Evolutionary conservation across 2,888 invertebrate species (phyloP).

Genomic region (Eupsilia transversa): DNA sequence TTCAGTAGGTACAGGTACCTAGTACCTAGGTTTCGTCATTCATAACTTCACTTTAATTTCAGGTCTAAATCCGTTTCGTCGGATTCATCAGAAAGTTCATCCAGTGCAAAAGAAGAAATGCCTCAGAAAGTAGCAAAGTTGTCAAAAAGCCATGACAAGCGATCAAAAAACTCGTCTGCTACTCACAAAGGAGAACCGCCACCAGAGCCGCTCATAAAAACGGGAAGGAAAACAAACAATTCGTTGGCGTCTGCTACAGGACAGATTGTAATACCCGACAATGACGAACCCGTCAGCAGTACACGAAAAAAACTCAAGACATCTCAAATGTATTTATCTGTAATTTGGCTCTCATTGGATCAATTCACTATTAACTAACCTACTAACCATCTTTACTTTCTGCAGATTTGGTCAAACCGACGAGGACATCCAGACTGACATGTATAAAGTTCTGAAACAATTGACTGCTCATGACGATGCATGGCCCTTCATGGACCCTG

Average conservation of each 20-base stretch:
- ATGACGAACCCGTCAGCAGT: conserved; percentile 84
- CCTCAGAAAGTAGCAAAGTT: conserved; percentile 82
- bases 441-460: conserved; percentile 97
- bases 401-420: conserved; percentile 94
- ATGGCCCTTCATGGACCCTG: conserved; percentile 98
- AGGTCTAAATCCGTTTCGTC: conserved; percentile 84
- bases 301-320: conserved; percentile 91
- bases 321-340: conserved; percentile 91
- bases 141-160: conserved; percentile 81
- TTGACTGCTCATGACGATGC: conserved; percentile 97
- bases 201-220: conserved; percentile 83
- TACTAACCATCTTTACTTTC: conserved; percentile 49
- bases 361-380: neutral
- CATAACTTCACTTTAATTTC: conserved; percentile 47
- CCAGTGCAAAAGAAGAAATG: conserved; percentile 82
- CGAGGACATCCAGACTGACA: conserved; percentile 96
- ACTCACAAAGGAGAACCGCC: conserved; percentile 84
- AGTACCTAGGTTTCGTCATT: too few relatives aligned
- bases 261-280: conserved; percentile 93
- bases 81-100: conserved; percentile 79
- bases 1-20: too few relatives aligned
- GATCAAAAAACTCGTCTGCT: conserved; percentile 82
- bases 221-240: conserved; percentile 96
- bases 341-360: conserved; percentile 1
- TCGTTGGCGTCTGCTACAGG: conserved; percentile 96